Base-by-base conservation (phyloP, 2,113 vertebrate species). In the Oophaga pumilio region DNA sequence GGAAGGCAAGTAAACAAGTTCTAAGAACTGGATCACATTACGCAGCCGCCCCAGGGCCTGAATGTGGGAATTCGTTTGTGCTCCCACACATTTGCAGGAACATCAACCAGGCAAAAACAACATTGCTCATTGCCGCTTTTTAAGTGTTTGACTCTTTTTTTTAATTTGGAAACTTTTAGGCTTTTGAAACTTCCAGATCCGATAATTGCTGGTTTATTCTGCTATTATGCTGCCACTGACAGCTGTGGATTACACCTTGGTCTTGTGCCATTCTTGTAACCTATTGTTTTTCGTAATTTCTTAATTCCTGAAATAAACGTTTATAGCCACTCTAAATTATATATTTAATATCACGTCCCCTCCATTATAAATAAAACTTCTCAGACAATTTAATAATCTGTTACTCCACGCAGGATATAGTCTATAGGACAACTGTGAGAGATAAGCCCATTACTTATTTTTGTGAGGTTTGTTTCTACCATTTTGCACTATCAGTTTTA, bases 1-100 rank as follows among this genome's bases (percentile, higher is more conserved):
- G 33, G 57, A 82, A 22, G 18, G 50, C 26, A 50, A 68, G 28
- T 50, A 43, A 82, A 43, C 79, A 82, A 64, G 53, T 66, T 82
- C 53, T 33, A 10, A 62, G 59, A 43, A 59, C 26, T 24, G 60
- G 60, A 68, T 82, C 56, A 14, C 80, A 52, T 66, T 82, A 68
- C 60, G 43, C 68, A 66, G 60, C 57, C 10, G 78, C n/a, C 8
- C 24, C 18, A 2, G 56, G 22, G 76, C 1, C 14, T 52, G n/a
- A 10, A 56, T 8, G 50, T 78, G 24, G 52, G 18, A 26, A 50
- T 24, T 26, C 20, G 33, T 76, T 53, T 56, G 76, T 76, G 73
- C 73, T 76, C 52, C 69, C 28, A 73, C 69, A 18, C 26, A 33
- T 33, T 20, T 50, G 18, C 43, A 50, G 17, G 43, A 50, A 76